A percentile compares a stretch with the other conserved stretches of the same genome.
Conservation (phyloP, 1,140 invertebrate genomes). For the Bursaphelenchus mucronatus region DNA sequence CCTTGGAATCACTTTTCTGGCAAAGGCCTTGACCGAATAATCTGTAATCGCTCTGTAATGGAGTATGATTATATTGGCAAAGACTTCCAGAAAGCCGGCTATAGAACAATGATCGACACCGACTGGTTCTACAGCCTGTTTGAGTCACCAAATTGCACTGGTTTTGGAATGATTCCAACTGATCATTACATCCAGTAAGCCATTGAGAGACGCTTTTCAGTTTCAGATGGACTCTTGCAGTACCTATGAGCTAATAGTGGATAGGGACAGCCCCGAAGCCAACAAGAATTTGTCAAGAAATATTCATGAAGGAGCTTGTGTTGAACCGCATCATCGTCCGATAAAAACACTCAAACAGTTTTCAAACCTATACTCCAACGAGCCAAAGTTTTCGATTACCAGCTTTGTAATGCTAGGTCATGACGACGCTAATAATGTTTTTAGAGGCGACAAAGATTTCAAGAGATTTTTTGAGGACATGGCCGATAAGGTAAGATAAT, state of each 20-base stretch:
- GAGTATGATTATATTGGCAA: slow-evolving; percentile 24
- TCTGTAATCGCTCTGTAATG: slow-evolving; percentile 18
- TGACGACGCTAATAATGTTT: slow-evolving; percentile 16
- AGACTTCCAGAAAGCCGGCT: slow-evolving; percentile 19
- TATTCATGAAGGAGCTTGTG: slow-evolving; percentile 7
- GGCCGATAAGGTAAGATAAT: not conserved
- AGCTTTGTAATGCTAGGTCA: slow-evolving; percentile 20
- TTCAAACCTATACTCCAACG: slow-evolving; percentile 18
- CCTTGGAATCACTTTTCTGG: not conserved
- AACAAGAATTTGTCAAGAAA: slow-evolving; percentile 11
- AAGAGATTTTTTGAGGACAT: slow-evolving; percentile 13
- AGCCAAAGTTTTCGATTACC: slow-evolving; percentile 22
- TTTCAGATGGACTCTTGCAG: slow-evolving; percentile 3
- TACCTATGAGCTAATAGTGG: slow-evolving; percentile 2
- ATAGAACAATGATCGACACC: slow-evolving; percentile 20
- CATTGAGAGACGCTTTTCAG: not conserved
- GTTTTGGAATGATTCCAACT: slow-evolving; percentile 22
- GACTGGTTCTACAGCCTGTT: slow-evolving; percentile 20
- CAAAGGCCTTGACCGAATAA: not conserved
- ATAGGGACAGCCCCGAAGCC: slow-evolving; percentile 5
- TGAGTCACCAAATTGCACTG: slow-evolving; percentile 31
- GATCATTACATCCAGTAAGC: slow-evolving; percentile 33
- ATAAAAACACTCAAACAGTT: slow-evolving; percentile 18
- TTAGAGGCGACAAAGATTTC: slow-evolving; percentile 19
- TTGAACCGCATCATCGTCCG: slow-evolving; percentile 10